These are phyloP conservation scores for Synanthedon myopaeformis DNA, from an alignment of 2,888 invertebrate genomes.

Conservation along the genomic window DNA sequence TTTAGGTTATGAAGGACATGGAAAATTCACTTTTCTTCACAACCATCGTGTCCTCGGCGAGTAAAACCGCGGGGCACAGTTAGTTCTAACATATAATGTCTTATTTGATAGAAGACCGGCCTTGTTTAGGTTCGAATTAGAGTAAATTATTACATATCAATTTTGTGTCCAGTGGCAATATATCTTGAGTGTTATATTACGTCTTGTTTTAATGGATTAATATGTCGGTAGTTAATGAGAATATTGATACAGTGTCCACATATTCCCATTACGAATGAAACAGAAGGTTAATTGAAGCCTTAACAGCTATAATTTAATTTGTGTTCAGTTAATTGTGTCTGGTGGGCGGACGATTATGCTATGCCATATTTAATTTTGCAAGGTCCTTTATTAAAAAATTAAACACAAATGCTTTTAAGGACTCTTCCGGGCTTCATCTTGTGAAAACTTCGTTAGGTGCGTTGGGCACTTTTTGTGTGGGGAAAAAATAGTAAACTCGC, in stretches of 20 bases:
- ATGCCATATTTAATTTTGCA: too few species aligned
- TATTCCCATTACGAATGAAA: neutral
- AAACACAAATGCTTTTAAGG: too few species aligned
- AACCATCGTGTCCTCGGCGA: too few species aligned
- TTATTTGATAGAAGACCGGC: constrained; percentile 19
- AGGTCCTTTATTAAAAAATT: too few species aligned
- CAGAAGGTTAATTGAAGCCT: neutral
- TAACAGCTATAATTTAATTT: neutral
- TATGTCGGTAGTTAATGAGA: constrained; percentile 7
- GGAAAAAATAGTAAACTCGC: too few species aligned
- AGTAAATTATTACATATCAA: constrained; percentile 19
- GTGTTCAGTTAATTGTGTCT: neutral
- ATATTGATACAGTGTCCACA: constrained; percentile 7
- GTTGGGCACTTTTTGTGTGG: too few species aligned
- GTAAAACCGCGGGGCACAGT: too few species aligned
- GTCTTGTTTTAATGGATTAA: constrained; percentile 8
- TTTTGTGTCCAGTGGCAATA: constrained; percentile 14
- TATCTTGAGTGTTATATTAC: constrained; percentile 22
- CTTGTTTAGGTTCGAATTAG: constrained; percentile 21
- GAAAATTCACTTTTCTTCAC: too few species aligned
- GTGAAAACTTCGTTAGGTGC: too few species aligned
- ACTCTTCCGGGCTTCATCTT: too few species aligned
- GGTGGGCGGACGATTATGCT: too few species aligned
- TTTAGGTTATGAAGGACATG: too few species aligned
- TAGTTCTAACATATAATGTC: constrained; percentile 15